phyloP scores from a whole-genome alignment of 2,113 vertebrate genomes.

The Dicerorhinus sumatrensis region DNA sequence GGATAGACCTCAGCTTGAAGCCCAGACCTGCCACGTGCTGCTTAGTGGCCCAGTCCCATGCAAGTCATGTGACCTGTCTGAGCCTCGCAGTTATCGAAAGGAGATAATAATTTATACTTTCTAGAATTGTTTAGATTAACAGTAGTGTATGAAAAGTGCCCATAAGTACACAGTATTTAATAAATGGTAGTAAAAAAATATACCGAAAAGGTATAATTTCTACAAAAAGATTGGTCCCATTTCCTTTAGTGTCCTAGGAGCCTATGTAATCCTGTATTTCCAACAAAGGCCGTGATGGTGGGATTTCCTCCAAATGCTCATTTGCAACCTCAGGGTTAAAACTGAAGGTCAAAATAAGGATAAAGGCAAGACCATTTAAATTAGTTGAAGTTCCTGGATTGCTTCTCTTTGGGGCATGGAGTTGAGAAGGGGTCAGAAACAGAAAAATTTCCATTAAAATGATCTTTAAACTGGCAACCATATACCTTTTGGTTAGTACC shows the following conservation, averaged over 20 bases:
- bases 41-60: not conserved
- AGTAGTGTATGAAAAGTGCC: not conserved
- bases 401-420: not conserved
- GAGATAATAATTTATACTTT: not conserved
- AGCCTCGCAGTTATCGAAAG: not conserved
- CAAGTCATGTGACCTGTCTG: not conserved
- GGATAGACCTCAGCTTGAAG: not conserved
- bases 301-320: not conserved
- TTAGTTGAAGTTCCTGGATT: not conserved
- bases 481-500: not conserved
- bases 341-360: not conserved
- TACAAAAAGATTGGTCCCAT: not conserved
- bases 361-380: not conserved
- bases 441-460: not conserved
- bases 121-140: not conserved
- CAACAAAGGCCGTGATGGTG: not conserved
- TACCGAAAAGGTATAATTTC: not conserved
- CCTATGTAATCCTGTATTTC: not conserved
- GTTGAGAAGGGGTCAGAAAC: not conserved
- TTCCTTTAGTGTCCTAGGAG: not conserved
- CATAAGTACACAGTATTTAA: not conserved
- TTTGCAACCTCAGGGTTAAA: not conserved
- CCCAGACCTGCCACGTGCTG: not conserved
- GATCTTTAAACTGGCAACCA: slow-evolving; percentile 15
- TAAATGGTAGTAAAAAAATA: not conserved